These are phyloP conservation scores for Phengaris arion DNA, from an alignment of 2,888 invertebrate genomes.

Conservation along the genomic window DNA sequence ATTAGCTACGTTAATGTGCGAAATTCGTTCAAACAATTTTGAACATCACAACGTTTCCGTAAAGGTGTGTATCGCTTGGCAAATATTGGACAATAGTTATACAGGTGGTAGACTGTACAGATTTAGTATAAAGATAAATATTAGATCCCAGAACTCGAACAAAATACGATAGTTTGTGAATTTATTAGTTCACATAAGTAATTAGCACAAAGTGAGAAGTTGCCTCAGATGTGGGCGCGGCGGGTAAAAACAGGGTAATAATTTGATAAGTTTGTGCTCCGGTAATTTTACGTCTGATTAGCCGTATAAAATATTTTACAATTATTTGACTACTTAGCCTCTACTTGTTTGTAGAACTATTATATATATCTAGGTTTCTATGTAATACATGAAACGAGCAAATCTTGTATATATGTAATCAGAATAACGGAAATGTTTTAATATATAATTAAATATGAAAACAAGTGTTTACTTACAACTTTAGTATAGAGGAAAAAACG, in stretches of 20 bases:
- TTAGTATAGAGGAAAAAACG: too few relatives aligned
- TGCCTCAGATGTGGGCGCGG: neutral
- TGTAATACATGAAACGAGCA: too few relatives aligned
- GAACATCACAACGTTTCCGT: neutral
- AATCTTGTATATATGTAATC: too few relatives aligned
- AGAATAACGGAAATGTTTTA: too few relatives aligned
- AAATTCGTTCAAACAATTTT: neutral
- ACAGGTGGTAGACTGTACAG: slow-evolving; percentile 11
- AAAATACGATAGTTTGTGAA: slow-evolving; percentile 20
- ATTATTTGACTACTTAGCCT: neutral
- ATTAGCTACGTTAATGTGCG: slow-evolving; percentile 2
- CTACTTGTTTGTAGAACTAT: too few relatives aligned
- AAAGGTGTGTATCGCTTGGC: slow-evolving; percentile 19
- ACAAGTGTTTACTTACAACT: too few relatives aligned
- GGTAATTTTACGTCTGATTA: neutral
- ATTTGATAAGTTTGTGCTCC: slow-evolving; percentile 3
- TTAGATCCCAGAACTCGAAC: slow-evolving; percentile 20
- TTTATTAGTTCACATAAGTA: slow-evolving; percentile 24
- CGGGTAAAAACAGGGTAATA: neutral
- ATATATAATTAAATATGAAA: too few relatives aligned
- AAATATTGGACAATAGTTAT: neutral
- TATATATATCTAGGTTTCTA: too few relatives aligned
- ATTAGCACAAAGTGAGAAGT: neutral
- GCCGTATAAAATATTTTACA: slow-evolving; percentile 33
- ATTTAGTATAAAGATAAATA: slow-evolving; percentile 30